phyloP scores from a whole-genome alignment of 2,888 invertebrate genomes.

The Eumerus sabulonum region DNA sequence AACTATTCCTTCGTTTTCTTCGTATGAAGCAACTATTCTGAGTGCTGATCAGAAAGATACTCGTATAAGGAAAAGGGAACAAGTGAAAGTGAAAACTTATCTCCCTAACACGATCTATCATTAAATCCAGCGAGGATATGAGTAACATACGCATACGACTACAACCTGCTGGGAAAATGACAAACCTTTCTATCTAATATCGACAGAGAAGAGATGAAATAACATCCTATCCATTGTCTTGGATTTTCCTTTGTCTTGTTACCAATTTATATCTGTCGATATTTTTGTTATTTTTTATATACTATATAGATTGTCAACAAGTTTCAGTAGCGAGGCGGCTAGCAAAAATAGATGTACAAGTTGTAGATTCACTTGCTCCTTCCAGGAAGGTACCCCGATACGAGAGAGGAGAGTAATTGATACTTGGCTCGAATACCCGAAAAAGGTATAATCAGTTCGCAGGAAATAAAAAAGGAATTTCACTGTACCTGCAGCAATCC shows the following conservation, averaged over 20 bases:
- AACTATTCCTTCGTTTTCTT: too few species aligned
- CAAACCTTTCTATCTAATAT: conserved; percentile 37
- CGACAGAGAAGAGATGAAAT: conserved; percentile 48
- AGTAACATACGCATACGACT: conserved; percentile 23
- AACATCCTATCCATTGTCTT: conserved; percentile 56
- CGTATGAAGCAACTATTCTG: too few species aligned
- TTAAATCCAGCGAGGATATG: conserved; percentile 21
- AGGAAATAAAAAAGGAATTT: conserved; percentile 32
- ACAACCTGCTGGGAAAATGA: conserved; percentile 63
- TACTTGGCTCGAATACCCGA: conserved; percentile 36
- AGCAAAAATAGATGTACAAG: conserved; percentile 37
- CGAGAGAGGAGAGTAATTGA: conserved; percentile 49
- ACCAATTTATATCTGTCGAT: conserved; percentile 64
- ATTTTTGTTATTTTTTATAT: conserved; percentile 18
- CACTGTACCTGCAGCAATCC: conserved; percentile 35
- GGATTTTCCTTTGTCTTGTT: conserved; percentile 35
- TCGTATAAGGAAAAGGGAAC: conserved; percentile 5
- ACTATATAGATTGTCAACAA: conserved; percentile 67
- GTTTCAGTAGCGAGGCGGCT: conserved; percentile 51
- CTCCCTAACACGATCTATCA: conserved; percentile 57
- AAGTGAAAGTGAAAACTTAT: conserved; percentile 50
- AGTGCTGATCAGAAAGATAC: too few species aligned
- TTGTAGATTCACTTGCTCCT: conserved; percentile 52
- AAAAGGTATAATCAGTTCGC: conserved; percentile 47
- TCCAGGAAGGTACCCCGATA: conserved; percentile 54